These are phyloP conservation scores for Cherax quadricarinatus DNA, from an alignment of 1,140 invertebrate genomes.

Conservation along the genomic window DNA sequence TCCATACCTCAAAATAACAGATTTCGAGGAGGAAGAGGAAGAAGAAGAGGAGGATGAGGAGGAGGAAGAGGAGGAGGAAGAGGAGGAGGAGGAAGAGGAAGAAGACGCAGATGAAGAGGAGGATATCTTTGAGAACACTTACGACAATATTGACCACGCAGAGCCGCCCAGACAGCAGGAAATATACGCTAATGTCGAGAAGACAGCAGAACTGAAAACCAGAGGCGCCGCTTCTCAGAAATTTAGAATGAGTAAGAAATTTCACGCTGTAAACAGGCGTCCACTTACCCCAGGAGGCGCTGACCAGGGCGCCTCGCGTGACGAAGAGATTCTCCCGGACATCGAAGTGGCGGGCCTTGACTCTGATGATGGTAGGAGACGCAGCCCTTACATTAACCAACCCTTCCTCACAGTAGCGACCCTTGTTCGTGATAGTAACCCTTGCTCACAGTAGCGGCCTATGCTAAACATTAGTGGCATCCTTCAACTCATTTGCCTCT, in stretches of 20 bases:
- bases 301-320: neutral
- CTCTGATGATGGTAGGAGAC: constrained; percentile 54
- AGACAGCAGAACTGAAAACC: neutral
- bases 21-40: neutral
- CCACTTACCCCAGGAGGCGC: neutral
- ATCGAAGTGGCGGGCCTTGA: constrained; percentile 37
- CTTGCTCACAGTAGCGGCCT: neutral
- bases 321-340: constrained; percentile 31
- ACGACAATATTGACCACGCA: constrained; percentile 40
- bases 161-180: constrained; percentile 16
- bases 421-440: neutral
- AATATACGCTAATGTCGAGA: constrained; percentile 45
- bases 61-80: neutral
- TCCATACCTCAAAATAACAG: constrained; percentile 3
- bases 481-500: neutral
- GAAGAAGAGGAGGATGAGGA: neutral
- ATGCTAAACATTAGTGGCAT: neutral
- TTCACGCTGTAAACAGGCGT: neutral
- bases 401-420: neutral
- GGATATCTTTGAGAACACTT: constrained; percentile 59
- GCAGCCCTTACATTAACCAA: neutral
- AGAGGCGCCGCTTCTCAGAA: neutral
- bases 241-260: neutral
- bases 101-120: constrained; percentile 43
- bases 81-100: neutral